Conservation (phyloP, 1,140 invertebrate genomes). For the Phymorhynchus buccinoides region DNA sequence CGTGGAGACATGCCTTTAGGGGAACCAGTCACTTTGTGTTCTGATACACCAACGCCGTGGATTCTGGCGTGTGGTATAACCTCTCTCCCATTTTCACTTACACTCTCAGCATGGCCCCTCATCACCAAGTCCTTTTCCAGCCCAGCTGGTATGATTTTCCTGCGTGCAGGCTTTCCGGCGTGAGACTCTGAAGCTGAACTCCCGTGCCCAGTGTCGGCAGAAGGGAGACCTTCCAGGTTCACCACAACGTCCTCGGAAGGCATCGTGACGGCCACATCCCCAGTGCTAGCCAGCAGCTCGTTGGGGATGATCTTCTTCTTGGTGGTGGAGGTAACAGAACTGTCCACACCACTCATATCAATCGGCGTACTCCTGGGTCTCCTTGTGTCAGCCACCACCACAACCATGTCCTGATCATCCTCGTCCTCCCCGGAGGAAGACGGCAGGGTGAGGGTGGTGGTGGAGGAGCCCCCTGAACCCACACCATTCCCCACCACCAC, state of each 20-base stretch:
- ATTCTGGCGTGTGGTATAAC: not conserved
- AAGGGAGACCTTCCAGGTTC: conserved; percentile 4
- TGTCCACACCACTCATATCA: not conserved
- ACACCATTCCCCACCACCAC: conserved; percentile 1
- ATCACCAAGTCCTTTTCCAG: conserved; percentile 8
- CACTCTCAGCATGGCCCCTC: conserved; percentile 11
- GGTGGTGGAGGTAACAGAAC: not conserved
- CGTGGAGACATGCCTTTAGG: not conserved
- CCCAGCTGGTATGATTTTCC: conserved; percentile 42
- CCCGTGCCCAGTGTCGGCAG: not conserved
- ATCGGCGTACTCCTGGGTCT: not conserved
- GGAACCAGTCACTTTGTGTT: not conserved
- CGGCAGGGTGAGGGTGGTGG: conserved; percentile 20
- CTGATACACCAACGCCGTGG: not conserved
- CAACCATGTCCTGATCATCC: not conserved
- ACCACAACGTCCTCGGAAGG: conserved; percentile 22
- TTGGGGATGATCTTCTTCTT: conserved; percentile 50
- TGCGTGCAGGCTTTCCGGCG: not conserved
- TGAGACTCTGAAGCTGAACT: not conserved
- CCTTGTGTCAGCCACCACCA: not conserved
- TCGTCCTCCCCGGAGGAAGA: not conserved
- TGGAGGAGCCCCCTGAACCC: conserved; percentile 23
- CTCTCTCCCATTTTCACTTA: not conserved
- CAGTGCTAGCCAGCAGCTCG: conserved; percentile 30
- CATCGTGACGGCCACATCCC: not conserved